Evolutionary conservation across 2,797 vertebrate genomes (phyloP).

Genomic region (Lutra lutra): DNA sequence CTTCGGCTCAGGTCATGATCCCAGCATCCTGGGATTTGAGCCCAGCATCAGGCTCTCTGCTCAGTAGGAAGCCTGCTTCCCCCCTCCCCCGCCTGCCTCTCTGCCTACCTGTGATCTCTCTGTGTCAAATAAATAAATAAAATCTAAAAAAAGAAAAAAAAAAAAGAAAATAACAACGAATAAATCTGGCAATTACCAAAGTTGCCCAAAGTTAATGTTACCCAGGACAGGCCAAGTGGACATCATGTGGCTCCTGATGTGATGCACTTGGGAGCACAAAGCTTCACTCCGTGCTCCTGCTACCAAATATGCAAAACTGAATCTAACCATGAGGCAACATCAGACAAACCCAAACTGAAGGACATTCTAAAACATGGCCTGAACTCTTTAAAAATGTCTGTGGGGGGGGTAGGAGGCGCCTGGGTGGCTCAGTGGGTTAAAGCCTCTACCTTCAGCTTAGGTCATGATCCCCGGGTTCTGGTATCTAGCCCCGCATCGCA

Average conservation of each 20-base stretch:
- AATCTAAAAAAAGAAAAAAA: background rate
- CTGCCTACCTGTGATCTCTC: too few relatives aligned
- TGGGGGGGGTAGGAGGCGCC: fast-evolving
- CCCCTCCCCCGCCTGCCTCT: too few relatives aligned
- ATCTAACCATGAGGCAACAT: background rate
- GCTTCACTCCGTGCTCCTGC: background rate
- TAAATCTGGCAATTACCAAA: background rate
- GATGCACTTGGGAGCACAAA: background rate
- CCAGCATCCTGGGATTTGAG: too few relatives aligned
- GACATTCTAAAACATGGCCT: background rate
- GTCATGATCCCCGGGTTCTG: too few relatives aligned
- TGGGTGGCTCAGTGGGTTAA: too few relatives aligned
- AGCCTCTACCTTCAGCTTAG: too few relatives aligned
- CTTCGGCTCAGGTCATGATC: too few relatives aligned
- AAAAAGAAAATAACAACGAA: background rate
- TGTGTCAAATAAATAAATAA: too few relatives aligned
- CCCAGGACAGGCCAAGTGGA: background rate
- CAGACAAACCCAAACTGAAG: background rate
- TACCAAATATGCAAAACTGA: slow-evolving; percentile 7
- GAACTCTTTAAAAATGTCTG: background rate
- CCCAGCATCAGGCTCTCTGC: too few relatives aligned
- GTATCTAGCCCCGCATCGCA: fast-evolving
- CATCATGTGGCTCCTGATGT: background rate
- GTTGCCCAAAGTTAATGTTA: slow-evolving; percentile 18
- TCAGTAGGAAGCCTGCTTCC: too few relatives aligned